Evolutionary conservation across 2,888 invertebrate genomes (phyloP).

Genomic region (Leptopilina drosophilae): DNA sequence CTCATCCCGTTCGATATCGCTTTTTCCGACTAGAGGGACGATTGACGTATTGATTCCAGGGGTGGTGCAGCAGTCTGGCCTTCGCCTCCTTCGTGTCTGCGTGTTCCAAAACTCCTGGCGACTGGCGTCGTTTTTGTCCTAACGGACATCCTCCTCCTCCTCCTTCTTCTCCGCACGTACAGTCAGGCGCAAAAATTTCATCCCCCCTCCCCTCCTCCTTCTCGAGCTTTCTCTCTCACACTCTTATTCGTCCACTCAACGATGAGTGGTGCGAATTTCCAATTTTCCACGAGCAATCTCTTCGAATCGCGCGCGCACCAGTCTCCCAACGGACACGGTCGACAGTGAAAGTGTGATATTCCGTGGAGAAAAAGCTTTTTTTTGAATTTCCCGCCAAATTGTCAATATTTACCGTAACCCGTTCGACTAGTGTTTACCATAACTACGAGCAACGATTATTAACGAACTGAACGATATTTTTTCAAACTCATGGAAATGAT

Average conservation of each 20-base stretch:
- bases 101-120: slow-evolving; percentile 63
- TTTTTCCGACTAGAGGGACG: slow-evolving; percentile 58
- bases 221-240: too few relatives aligned
- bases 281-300: background rate
- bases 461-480: too few relatives aligned
- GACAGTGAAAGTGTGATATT: background rate
- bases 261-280: slow-evolving; percentile 6
- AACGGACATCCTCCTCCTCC: slow-evolving; percentile 13
- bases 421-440: too few relatives aligned
- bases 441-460: background rate
- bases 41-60: slow-evolving; percentile 74
- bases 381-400: slow-evolving; percentile 10
- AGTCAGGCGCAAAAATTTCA: slow-evolving; percentile 3
- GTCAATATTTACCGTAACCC: background rate
- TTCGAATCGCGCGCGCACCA: background rate
- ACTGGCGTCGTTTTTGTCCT: slow-evolving; percentile 55
- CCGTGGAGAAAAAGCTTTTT: background rate
- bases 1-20: slow-evolving; percentile 51
- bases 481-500: too few relatives aligned
- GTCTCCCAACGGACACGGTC: background rate
- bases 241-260: background rate
- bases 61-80: slow-evolving; percentile 64
- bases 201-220: background rate
- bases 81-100: slow-evolving; percentile 65
- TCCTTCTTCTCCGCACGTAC: slow-evolving; percentile 7